Evolutionary conservation across 2,797 vertebrate genomes (phyloP), one percentile per base, ranked within the genome.

Genomic region (Tachyglossus aculeatus): DNA sequence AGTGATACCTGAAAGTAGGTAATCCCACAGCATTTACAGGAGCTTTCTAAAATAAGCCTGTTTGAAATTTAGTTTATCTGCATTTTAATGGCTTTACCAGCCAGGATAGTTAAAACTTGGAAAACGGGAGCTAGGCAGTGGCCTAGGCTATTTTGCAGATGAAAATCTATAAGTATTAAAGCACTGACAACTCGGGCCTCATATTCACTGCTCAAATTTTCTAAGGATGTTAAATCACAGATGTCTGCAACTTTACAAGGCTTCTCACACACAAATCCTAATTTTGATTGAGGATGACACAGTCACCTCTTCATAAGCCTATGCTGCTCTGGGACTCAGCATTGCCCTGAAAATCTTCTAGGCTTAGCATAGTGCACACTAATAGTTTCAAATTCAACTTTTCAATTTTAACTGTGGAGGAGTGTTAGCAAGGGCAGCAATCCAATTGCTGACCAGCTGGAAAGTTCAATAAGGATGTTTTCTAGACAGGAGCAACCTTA

Each of bases 31-130:
- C 84, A 89, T 88, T 89, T 84, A 83, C 60, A 84, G 48, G 50
- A 84, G 71, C 70, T 57, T 87, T 71, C 78, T 79, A 70, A 71
- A 85, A 87, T 79, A 88, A 86, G 78, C 61, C 74, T 82, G 52
- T 86, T 83, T 81, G 72, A 89, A 90, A 77, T 90, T 84, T 75
- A 88, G 64, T 88, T 90, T 83, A 88, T 88, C 81, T 80, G 79
- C 70, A 91, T 90, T 90, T 90, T 88, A 85, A 88, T 90, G 72
- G 81, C n/a, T 78, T 88, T 80, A 81, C 63, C 66, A 84, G 61
- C 40, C 69, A 82, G 71, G 53, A 81, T 71, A 87, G 71, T 84
- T 58, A 81, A 79, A 84, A 83, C 61, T 61, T 80, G 54, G 25
- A 62, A 87, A 81, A 58, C 33, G 74, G 33, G 73, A 75, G 69